Evolutionary conservation across 35 echinoderm and acorn worm species (phyloP), one percentile per base, ranked within the genome.

Genomic region (Heliocidaris erythrogramma): DNA sequence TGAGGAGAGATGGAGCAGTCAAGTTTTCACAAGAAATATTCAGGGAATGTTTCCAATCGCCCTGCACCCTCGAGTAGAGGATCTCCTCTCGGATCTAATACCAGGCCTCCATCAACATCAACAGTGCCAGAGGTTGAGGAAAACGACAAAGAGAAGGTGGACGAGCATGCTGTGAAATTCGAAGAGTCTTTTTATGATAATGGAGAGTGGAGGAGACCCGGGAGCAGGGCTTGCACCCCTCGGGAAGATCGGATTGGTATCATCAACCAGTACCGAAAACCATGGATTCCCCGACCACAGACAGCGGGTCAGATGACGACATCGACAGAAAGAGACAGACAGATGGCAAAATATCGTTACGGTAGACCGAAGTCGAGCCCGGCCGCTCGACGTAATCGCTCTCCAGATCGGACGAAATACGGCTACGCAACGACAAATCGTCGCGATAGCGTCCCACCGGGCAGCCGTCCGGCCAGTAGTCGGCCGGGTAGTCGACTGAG

Each of bases 251-350:
- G 87, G 32, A 48, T 89, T 42, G 87, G 87, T 32, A 32, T 89
- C 87, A 89, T 89, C 11, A 48, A 48, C 29, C 87, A 89, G 24
- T 89, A 89, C 24, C 87, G 87, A 32, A 89, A 89, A 48, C 87
- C 87, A 17, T 89, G 87, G 87, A 42, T 89, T 48, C 14, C 14
- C 14, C 87, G 31, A 32, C 87, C 31, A 21, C 47, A 32, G 14
- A 89, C 87, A 32, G 18, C 47, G 29, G 87, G 87, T 47, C 32
- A 47, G 5, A 47, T 42, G 2, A 89, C 31, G 31, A 89, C 87
- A 16, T 48, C 47, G 87, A 89, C 31, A 2, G 18, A 89, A 12
- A 32, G 87, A 48, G 31, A 48, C 24, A 89, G 87, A 89, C 31
- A 89, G 31, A 89, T 89, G 87, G 31, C 24, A 5, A 89, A 48